Evolutionary conservation across 1,140 invertebrate genomes (phyloP).

Genomic region (Matsumurasca onukii): DNA sequence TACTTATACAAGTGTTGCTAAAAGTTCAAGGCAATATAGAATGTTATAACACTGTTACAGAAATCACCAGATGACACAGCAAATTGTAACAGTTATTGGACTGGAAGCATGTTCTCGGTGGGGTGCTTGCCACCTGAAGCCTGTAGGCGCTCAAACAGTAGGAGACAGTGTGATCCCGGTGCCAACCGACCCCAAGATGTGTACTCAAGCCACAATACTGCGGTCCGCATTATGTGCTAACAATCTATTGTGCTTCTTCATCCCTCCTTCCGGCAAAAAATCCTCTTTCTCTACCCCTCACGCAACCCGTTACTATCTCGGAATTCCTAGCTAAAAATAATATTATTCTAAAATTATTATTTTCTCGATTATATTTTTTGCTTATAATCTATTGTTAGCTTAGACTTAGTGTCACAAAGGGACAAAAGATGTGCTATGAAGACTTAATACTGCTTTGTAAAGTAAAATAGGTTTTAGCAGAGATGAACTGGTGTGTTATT

Average conservation of each 20-base stretch:
- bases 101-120: too few species aligned
- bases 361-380: too few species aligned
- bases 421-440: too few species aligned
- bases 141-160: slow-evolving; percentile 11
- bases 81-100: too few species aligned
- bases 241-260: background rate
- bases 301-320: background rate
- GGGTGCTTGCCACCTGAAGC: background rate
- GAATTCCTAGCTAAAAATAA: background rate
- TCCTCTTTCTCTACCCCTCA: background rate
- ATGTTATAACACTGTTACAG: too few species aligned
- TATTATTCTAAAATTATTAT: background rate
- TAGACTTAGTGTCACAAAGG: background rate
- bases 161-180: slow-evolving; percentile 19
- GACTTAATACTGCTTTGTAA: too few species aligned
- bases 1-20: too few species aligned
- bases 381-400: background rate
- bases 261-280: slow-evolving; percentile 3
- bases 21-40: too few species aligned
- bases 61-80: too few species aligned
- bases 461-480: too few species aligned
- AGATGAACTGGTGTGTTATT: too few species aligned
- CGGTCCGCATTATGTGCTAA: slow-evolving; percentile 12
- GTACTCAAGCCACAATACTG: slow-evolving; percentile 18
- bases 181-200: slow-evolving; percentile 6